A percentile compares a stretch with the other conserved stretches of the same genome.
Conservation (phyloP, 2,113 vertebrate genomes). For the Gallinago media region DNA sequence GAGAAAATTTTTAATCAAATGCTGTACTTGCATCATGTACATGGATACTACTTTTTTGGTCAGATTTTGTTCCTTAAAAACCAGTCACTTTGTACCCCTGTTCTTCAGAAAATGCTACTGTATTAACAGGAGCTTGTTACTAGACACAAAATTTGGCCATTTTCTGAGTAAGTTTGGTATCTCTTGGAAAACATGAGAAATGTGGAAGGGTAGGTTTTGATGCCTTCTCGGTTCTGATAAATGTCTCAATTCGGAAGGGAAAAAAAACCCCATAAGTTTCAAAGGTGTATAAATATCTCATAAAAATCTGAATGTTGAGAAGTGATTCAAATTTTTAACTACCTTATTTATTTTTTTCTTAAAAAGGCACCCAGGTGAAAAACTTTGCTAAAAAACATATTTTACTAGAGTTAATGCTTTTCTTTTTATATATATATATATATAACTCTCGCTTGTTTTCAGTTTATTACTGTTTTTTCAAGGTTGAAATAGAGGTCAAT, state of each 20-base stretch:
- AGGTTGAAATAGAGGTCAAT: not conserved
- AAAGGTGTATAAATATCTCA: not conserved
- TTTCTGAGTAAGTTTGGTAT: not conserved
- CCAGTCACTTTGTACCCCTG: fast-evolving
- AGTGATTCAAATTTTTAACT: not conserved
- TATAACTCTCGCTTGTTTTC: not conserved
- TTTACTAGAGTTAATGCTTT: fast-evolving
- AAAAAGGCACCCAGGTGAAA: not conserved
- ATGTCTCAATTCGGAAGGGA: not conserved
- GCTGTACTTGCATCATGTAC: not conserved
- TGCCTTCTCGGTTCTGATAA: not conserved
- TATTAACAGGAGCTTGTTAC: not conserved
- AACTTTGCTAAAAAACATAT: not conserved
- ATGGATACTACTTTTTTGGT: not conserved
- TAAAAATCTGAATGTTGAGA: not conserved
- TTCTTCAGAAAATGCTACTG: not conserved
- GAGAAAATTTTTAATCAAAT: not conserved
- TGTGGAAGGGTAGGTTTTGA: not conserved
- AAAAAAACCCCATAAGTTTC: not conserved
- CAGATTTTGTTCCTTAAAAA: not conserved
- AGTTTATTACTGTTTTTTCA: not conserved
- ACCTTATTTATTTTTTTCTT: not conserved
- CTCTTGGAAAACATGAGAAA: not conserved
- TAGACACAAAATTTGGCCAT: not conserved
- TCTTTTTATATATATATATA: not conserved